Evolutionary conservation across 1,140 invertebrate genomes (phyloP).

Genomic region (Platorchestia sp.): DNA sequence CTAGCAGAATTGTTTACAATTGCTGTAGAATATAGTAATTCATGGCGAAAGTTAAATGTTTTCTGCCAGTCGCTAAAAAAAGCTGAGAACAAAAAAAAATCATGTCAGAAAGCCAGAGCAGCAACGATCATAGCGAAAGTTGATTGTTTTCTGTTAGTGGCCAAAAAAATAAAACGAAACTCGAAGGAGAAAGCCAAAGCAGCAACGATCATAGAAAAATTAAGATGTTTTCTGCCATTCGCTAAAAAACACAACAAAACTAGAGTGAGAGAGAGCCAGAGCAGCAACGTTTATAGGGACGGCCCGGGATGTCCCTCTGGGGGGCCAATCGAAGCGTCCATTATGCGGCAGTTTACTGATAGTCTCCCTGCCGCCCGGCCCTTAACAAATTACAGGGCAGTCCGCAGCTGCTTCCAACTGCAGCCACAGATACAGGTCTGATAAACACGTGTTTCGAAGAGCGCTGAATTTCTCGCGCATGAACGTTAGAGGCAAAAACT

Average conservation of each 20-base stretch:
- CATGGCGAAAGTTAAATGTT: not conserved
- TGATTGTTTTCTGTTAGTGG: too few relatives aligned
- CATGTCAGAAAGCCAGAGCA: not conserved
- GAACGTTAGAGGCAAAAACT: not conserved
- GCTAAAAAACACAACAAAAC: not conserved
- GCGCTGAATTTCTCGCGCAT: not conserved
- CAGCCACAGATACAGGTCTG: not conserved
- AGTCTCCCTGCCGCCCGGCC: not conserved
- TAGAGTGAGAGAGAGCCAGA: not conserved
- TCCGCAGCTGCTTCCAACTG: not conserved
- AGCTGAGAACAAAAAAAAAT: not conserved
- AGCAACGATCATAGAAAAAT: not conserved
- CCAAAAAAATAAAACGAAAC: too few relatives aligned
- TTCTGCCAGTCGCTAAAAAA: not conserved
- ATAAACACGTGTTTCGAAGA: not conserved
- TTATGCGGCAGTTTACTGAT: constrained; percentile 1
- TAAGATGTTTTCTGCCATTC: not conserved
- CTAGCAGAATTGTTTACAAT: not conserved
- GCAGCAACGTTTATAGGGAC: not conserved
- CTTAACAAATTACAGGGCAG: not conserved
- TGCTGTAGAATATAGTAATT: not conserved
- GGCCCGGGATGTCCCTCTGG: not conserved
- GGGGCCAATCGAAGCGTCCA: not conserved
- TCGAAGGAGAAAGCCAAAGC: too few relatives aligned
- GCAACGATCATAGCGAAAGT: not conserved